A percentile compares a stretch with the other conserved stretches of the same genome.
Conservation (phyloP, 2,888 invertebrate species). For the Chaetoderma sp. region DNA sequence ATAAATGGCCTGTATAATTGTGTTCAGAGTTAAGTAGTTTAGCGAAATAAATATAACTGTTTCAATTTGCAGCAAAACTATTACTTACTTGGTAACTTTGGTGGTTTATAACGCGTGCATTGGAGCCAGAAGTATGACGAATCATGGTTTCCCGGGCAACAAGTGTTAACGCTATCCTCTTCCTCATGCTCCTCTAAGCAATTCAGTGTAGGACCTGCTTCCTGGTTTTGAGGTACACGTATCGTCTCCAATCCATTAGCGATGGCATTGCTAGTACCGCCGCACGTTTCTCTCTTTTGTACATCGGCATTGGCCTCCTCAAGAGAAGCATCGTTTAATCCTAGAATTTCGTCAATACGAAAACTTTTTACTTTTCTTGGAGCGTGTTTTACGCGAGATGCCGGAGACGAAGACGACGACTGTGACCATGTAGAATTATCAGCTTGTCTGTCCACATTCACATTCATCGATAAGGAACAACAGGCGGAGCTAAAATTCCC, state of each 20-base stretch:
- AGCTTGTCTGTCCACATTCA: too few species aligned
- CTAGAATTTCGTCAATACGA: conserved; percentile 49
- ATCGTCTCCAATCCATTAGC: conserved; percentile 1
- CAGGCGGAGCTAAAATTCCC: too few species aligned
- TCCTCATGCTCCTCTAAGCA: not conserved
- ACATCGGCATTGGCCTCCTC: conserved; percentile 1
- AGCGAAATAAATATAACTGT: too few species aligned
- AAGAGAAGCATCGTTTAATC: not conserved
- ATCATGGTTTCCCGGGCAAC: conserved; percentile 7
- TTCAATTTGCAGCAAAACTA: not conserved
- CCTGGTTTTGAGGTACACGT: conserved; percentile 12
- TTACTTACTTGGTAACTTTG: conserved; percentile 64
- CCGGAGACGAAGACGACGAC: not conserved
- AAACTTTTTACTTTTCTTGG: conserved; percentile 38
- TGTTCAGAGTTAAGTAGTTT: too few species aligned
- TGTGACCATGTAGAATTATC: conserved; percentile 1
- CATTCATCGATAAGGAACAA: too few species aligned
- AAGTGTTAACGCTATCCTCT: not conserved
- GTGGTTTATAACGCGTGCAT: conserved; percentile 66
- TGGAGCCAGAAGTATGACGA: conserved; percentile 60
- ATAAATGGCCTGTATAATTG: too few species aligned
- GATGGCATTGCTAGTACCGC: not conserved
- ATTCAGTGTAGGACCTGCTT: not conserved
- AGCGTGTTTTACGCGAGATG: not conserved
- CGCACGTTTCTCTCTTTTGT: not conserved